A percentile compares a stretch with the other conserved stretches of the same genome.
Evolutionary conservation across 2,797 vertebrate genomes (phyloP).

Genomic region (Xiphorhynchus erythropygius): DNA sequence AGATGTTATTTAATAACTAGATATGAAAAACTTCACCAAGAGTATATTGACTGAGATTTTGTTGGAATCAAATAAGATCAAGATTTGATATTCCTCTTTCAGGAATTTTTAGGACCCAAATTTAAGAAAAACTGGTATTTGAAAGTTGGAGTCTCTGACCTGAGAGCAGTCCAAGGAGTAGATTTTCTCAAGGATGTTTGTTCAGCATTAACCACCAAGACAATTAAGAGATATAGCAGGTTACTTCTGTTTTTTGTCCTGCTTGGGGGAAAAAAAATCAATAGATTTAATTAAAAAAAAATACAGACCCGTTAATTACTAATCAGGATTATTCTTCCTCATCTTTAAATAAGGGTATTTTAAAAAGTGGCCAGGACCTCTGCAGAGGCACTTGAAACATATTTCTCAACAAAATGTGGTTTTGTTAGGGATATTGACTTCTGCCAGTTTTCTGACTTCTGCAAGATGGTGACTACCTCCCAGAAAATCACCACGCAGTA

Average conservation of each 20-base stretch:
- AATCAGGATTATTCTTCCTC: neutral
- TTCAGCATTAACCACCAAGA: neutral
- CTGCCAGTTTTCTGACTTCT: neutral
- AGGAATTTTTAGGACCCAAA: neutral
- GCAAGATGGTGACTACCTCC: neutral
- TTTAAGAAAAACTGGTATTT: neutral
- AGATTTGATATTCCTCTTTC: neutral
- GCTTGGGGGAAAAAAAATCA: no score
- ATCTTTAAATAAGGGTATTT: neutral
- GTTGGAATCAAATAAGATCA: neutral
- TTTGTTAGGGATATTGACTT: neutral
- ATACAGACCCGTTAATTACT: neutral
- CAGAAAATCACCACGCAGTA: neutral
- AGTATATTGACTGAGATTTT: neutral
- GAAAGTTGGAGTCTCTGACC: neutral
- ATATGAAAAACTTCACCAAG: neutral
- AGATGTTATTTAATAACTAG: neutral
- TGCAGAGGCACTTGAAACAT: neutral
- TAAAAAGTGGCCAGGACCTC: rapidly evolving
- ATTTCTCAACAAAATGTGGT: neutral
- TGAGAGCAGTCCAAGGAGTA: neutral
- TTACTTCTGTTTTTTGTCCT: neutral
- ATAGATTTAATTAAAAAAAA: neutral
- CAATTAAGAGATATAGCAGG: neutral
- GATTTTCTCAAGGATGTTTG: neutral